These are phyloP conservation scores for Circaetus gallicus DNA, from an alignment of 2,113 vertebrate genomes.

Conservation along the genomic window DNA sequence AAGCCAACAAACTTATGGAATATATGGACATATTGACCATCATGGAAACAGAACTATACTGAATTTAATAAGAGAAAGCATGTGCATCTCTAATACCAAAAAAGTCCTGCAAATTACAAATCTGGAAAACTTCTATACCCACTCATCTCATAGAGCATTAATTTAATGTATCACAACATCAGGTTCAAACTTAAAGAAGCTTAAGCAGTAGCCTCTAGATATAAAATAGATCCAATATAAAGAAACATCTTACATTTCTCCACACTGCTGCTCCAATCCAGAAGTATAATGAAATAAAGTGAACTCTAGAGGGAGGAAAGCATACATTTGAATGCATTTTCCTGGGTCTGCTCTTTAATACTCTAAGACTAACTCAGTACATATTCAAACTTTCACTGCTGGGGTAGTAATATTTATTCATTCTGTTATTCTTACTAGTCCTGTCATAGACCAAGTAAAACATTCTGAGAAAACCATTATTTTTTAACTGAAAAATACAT, in stretches of 20 bases:
- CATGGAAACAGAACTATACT: not conserved
- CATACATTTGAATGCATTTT: fast-evolving
- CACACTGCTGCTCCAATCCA: not conserved
- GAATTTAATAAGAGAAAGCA: not conserved
- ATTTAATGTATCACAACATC: not conserved
- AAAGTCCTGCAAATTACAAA: not conserved
- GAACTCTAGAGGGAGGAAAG: not conserved
- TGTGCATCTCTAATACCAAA: not conserved
- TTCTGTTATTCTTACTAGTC: not conserved
- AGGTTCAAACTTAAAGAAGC: not conserved
- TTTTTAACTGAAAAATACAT: not conserved
- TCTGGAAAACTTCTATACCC: not conserved
- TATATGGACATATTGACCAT: not conserved
- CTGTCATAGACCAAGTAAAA: not conserved
- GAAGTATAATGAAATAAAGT: not conserved
- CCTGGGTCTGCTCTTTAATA: not conserved
- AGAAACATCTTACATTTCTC: not conserved
- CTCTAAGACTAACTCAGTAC: not conserved
- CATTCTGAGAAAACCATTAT: not conserved
- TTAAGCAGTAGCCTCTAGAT: not conserved
- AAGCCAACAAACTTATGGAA: not conserved
- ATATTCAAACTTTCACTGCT: not conserved
- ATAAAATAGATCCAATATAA: not conserved
- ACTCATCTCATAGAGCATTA: not conserved
- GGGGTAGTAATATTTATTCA: not conserved